Percentiles rank a stretch among this genome's conserved stretches.
These are phyloP conservation scores for Melanogrammus aeglefinus DNA, from an alignment of 2,797 vertebrate genomes.

Conservation along the genomic window DNA sequence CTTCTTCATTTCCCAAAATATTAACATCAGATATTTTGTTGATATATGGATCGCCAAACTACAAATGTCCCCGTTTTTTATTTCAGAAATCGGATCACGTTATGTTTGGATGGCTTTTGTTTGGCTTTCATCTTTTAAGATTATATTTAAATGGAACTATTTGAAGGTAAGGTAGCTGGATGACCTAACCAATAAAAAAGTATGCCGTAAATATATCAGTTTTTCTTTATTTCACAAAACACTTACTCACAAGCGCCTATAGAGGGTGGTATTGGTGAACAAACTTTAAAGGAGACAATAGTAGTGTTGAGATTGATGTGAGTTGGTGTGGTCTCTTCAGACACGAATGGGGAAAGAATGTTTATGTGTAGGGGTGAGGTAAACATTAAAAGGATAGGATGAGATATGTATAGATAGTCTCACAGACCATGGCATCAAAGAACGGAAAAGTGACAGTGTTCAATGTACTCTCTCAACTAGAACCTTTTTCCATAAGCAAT, in stretches of 20 bases:
- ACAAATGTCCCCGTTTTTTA: no score
- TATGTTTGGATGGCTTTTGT: conserved; percentile 35
- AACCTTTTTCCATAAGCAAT: no score
- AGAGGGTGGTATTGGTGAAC: not conserved
- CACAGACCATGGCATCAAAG: no score
- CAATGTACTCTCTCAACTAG: no score
- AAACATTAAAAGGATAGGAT: not conserved
- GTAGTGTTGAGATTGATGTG: not conserved
- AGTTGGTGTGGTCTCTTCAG: not conserved
- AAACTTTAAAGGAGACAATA: not conserved
- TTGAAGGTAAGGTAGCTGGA: conserved; percentile 80
- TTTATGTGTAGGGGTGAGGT: not conserved
- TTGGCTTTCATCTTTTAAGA: conserved; percentile 52
- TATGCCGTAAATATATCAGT: conserved; percentile 24
- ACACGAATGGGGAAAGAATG: not conserved
- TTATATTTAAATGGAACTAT: conserved; percentile 62
- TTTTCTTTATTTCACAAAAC: not conserved
- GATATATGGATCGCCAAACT: no score
- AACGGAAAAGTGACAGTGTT: not conserved
- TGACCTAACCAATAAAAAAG: conserved; percentile 72
- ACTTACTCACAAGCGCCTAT: not conserved
- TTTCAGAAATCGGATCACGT: no score
- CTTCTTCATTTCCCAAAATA: no score
- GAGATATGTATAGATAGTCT: not conserved
- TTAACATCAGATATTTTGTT: no score